phyloP scores from a whole-genome alignment of 1,140 invertebrate species.

The Luehdorfia chinensis region DNA sequence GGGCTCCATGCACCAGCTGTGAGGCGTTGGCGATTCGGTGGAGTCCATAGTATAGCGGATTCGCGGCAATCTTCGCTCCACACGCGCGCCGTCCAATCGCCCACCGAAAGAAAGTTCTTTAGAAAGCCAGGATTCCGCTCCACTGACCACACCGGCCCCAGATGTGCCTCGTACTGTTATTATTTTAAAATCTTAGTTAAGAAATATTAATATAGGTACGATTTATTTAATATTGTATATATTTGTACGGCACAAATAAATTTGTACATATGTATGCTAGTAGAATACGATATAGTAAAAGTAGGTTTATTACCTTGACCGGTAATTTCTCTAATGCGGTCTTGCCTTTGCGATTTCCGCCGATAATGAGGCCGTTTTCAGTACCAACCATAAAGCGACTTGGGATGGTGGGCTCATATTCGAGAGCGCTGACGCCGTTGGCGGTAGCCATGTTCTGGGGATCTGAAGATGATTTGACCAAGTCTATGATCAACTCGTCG shows the following conservation, averaged over 20 bases:
- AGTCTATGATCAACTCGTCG: slow-evolving; percentile 89
- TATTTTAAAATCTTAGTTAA: slow-evolving; percentile 49
- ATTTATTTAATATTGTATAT: no score
- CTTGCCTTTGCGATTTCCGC: slow-evolving; percentile 90
- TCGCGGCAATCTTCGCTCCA: slow-evolving; percentile 95
- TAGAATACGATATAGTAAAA: no score
- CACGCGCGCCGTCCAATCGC: slow-evolving; percentile 92
- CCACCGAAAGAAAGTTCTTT: slow-evolving; percentile 93
- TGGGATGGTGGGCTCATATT: slow-evolving; percentile 94
- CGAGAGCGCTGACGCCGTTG: slow-evolving; percentile 86
- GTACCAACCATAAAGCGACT: slow-evolving; percentile 88
- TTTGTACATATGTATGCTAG: no score
- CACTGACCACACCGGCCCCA: slow-evolving; percentile 88
- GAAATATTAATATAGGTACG: no score
- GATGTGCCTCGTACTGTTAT: slow-evolving; percentile 85
- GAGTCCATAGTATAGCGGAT: slow-evolving; percentile 92
- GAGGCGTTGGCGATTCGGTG: slow-evolving; percentile 82
- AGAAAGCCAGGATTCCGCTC: slow-evolving; percentile 91
- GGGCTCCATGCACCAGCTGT: slow-evolving; percentile 93
- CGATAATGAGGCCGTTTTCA: slow-evolving; percentile 87
- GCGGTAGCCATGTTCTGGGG: slow-evolving; percentile 83
- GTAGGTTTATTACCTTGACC: slow-evolving; percentile 78
- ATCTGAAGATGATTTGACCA: slow-evolving; percentile 81
- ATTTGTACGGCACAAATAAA: no score
- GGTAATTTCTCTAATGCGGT: slow-evolving; percentile 87